Percentiles rank a stretch among this genome's conserved stretches.
Conservation (phyloP, 2,113 vertebrate genomes). For the Nothocercus nigrocapillus region DNA sequence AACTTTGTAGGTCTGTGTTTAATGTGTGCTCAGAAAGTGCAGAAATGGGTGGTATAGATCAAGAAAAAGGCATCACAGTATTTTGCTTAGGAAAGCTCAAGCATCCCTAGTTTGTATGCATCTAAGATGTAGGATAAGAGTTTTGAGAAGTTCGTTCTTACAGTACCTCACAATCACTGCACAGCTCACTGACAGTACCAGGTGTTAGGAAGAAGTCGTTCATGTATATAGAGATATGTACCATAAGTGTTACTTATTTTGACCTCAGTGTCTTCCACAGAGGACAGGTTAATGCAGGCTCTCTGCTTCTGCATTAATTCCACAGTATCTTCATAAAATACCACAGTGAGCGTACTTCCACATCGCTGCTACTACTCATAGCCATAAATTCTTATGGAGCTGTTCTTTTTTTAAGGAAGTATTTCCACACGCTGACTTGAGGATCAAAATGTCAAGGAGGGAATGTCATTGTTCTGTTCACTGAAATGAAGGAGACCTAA, state of each 20-base stretch:
- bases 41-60: background rate
- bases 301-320: background rate
- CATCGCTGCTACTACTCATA: background rate
- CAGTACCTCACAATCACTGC: background rate
- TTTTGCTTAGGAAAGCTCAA: background rate
- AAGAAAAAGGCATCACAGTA: background rate
- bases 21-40: background rate
- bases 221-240: background rate
- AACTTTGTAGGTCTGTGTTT: background rate
- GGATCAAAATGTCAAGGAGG: background rate
- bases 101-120: no score
- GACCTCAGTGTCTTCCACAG: background rate
- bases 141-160: background rate
- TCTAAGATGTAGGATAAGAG: background rate
- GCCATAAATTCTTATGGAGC: background rate
- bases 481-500: background rate
- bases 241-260: background rate
- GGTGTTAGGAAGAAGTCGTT: background rate
- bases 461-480: background rate
- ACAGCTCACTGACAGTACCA: background rate
- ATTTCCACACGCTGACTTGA: background rate
- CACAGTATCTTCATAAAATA: background rate
- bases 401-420: background rate
- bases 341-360: background rate
- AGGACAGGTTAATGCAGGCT: background rate